phyloP scores from a whole-genome alignment of 2,797 vertebrate genomes.

The Sternarchorhynchus goeldii region DNA sequence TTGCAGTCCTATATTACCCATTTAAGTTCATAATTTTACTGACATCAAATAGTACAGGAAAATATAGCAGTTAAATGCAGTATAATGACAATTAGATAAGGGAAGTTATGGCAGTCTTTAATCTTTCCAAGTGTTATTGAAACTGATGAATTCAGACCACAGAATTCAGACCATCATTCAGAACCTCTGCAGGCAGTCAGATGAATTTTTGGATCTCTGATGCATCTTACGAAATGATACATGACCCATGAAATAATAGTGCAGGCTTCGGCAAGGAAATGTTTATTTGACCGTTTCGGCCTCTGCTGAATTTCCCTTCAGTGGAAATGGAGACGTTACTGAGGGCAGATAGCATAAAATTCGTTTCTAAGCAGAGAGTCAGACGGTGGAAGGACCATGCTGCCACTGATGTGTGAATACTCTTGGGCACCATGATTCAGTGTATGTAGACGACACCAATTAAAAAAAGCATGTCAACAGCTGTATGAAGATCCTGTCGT shows the following conservation, averaged over 20 bases:
- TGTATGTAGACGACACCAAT: constrained; percentile 45
- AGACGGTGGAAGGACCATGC: constrained; percentile 5
- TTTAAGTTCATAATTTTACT: not conserved
- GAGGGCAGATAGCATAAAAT: constrained; percentile 37
- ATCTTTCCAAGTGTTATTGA: not conserved
- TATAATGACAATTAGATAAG: not conserved
- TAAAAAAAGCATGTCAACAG: constrained; percentile 13
- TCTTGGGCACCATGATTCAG: constrained; percentile 9
- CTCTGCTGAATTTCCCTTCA: constrained; percentile 6
- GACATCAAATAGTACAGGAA: not conserved
- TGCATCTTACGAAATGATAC: not conserved
- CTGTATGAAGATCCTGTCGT: not conserved
- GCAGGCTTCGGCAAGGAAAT: not conserved
- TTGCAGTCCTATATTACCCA: not conserved
- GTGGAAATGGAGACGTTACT: constrained; percentile 33
- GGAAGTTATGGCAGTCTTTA: constrained; percentile 2
- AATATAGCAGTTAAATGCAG: no score
- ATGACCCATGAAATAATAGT: not conserved
- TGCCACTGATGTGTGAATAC: constrained; percentile 24
- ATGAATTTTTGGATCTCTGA: constrained; percentile 1
- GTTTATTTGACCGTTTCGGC: constrained; percentile 37
- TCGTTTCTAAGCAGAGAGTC: constrained; percentile 17
- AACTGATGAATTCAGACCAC: not conserved
- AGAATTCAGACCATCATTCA: no score
- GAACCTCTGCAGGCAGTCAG: not conserved